Evolutionary conservation across 2,113 vertebrate species (phyloP).

Genomic region (Microtus oregoni): DNA sequence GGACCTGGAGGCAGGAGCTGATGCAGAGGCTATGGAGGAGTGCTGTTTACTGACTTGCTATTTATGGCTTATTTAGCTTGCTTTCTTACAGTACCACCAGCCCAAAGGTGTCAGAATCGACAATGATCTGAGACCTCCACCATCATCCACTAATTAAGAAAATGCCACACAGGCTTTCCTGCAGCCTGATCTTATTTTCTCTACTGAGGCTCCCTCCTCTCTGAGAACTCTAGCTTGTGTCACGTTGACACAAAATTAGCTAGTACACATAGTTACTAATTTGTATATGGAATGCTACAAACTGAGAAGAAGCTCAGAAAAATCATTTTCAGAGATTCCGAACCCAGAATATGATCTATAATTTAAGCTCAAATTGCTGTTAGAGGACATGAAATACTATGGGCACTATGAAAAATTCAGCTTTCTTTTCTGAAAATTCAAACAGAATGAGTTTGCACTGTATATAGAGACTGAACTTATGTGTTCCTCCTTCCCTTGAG

Average conservation of each 20-base stretch:
- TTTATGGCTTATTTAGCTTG: not conserved
- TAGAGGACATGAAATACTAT: not conserved
- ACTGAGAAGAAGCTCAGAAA: constrained; percentile 1
- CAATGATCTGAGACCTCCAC: not conserved
- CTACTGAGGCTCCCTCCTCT: not conserved
- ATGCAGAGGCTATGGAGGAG: not conserved
- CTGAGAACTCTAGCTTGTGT: not conserved
- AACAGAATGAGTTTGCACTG: not conserved
- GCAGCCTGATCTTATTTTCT: not conserved
- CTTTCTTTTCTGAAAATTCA: not conserved
- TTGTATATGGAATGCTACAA: not conserved
- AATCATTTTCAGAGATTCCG: not conserved
- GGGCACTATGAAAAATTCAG: not conserved
- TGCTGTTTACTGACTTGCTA: not conserved
- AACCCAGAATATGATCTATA: constrained; percentile 15
- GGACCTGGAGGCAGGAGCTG: not conserved
- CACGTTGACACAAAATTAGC: not conserved
- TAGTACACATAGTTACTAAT: not conserved
- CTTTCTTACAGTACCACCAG: not conserved
- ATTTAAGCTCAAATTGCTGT: not conserved
- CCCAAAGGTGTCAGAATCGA: not conserved
- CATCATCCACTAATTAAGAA: not conserved
- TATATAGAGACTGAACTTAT: not conserved
- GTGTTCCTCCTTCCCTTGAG: constrained; percentile 27
- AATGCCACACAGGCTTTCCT: not conserved